Percentiles rank a stretch among this genome's conserved stretches.
Conservation (phyloP, 2,797 vertebrate genomes). For the Xenops minutus region DNA sequence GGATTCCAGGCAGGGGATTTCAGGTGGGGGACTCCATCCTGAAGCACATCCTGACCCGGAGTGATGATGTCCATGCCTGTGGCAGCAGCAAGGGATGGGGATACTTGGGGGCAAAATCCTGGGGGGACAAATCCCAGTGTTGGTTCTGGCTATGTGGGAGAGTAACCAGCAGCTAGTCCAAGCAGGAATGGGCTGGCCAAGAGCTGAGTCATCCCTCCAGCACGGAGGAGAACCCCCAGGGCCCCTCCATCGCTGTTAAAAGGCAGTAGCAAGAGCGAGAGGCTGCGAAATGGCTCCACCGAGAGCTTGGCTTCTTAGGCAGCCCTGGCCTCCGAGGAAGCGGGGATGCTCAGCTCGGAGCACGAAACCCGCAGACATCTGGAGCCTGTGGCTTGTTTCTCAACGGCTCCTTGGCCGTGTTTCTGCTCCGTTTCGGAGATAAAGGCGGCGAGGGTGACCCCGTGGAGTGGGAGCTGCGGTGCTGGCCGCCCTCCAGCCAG, state of each 20-base stretch:
- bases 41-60: fast-evolving
- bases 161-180: not conserved
- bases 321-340: constrained; percentile 22
- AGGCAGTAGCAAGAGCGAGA: constrained; percentile 47
- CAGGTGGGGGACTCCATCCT: fast-evolving
- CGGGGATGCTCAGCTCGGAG: not conserved
- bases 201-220: constrained; percentile 36
- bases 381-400: constrained; percentile 63
- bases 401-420: not conserved
- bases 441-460: constrained; percentile 34
- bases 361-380: constrained; percentile 38
- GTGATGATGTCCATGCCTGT: not conserved
- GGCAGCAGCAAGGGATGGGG: not conserved
- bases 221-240: not conserved
- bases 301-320: constrained; percentile 42
- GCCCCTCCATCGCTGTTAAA: not conserved
- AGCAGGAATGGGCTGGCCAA: not conserved
- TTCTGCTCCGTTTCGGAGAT: constrained; percentile 21
- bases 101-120: not conserved
- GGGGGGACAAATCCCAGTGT: fast-evolving
- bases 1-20: not conserved
- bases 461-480: not conserved
- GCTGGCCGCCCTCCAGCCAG: constrained; percentile 56
- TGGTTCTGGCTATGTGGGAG: not conserved
- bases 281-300: constrained; percentile 36